Base-by-base conservation (phyloP, 2,888 invertebrate species). In the Andrena minutula region DNA sequence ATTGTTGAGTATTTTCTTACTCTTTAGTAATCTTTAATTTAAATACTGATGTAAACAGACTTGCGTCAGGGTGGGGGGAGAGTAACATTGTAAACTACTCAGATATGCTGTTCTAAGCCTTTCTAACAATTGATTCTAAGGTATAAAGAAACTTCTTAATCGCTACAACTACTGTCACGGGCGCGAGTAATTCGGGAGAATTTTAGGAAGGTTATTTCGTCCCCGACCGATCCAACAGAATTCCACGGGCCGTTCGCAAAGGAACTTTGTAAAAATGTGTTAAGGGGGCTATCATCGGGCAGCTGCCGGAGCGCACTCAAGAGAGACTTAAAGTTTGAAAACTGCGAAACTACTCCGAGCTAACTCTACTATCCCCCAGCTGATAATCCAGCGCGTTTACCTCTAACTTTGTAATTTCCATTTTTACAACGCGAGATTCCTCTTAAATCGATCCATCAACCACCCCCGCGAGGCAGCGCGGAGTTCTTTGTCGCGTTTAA, bases 261-360 rank as follows among this genome's bases (percentile, higher is more conserved):
- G 20, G 51, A 69, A 79, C 58, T 75, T 79, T 71, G 8, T 49
- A 61, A 79, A 79, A 79, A 79, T 65, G 66, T 71, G 79, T 70
- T 75, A 70, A 60, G 65, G 70, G 66, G 69, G 58, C 75, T 58
- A 79, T 70, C 75, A 51, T 75, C 75, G 69, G 28, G 61, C 35
- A 51, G 60, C 69, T 41, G 63, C 12, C 47, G 12, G 20, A 8
- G 60, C 28, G 26, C 32, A 23, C 61, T 58, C 56, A 32, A 30
- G 60, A 47, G 49, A 63, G 66, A 63, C 32, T 28, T 68, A 23
- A 73, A 77, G 35, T 72, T 72, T 28, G 47, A 68, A 56, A 79
- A 69, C 61, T 69, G 35, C 49, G 70, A 75, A 70, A 70, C 75
- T 71, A 47, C 41, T 12, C 23, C 28, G 51, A 71, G 60, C 49